Percentiles rank a stretch among this genome's conserved stretches.
These are phyloP conservation scores for Enteromius trimaculatus DNA, from an alignment of 2,797 vertebrate species.

Conservation along the genomic window DNA sequence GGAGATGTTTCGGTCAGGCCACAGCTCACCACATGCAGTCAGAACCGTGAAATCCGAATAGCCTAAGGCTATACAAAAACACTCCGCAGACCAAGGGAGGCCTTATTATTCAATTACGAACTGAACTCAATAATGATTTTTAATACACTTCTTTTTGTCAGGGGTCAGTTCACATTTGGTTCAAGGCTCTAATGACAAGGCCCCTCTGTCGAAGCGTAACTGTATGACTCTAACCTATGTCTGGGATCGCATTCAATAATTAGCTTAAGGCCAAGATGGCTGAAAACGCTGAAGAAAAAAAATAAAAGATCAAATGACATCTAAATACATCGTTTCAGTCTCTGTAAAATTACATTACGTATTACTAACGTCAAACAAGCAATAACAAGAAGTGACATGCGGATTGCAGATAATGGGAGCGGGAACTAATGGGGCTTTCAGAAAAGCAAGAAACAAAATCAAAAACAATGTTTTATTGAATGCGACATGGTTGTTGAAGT, in stretches of 20 bases:
- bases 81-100: constrained; percentile 36
- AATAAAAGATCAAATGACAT: constrained; percentile 44
- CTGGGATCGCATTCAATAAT: constrained; percentile 61
- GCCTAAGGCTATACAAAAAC: constrained; percentile 40
- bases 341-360: constrained; percentile 49
- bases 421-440: constrained; percentile 28
- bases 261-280: constrained; percentile 45
- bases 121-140: constrained; percentile 71
- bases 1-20: background rate
- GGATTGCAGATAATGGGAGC: constrained; percentile 45
- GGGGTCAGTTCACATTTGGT: constrained; percentile 69
- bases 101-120: constrained; percentile 65
- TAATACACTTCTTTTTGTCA: constrained; percentile 66
- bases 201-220: constrained; percentile 57
- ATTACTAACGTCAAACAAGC: constrained; percentile 41
- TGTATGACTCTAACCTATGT: constrained; percentile 59
- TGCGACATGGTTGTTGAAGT: constrained; percentile 21
- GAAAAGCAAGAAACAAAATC: background rate
- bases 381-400: constrained; percentile 54
- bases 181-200: constrained; percentile 65
- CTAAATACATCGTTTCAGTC: constrained; percentile 40
- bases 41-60: constrained; percentile 8
- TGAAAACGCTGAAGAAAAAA: constrained; percentile 23
- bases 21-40: background rate
- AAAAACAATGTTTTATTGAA: constrained; percentile 18